A percentile compares a stretch with the other conserved stretches of the same genome.
Conservation (phyloP, 2,888 invertebrate genomes). For the Stenurella melanura region DNA sequence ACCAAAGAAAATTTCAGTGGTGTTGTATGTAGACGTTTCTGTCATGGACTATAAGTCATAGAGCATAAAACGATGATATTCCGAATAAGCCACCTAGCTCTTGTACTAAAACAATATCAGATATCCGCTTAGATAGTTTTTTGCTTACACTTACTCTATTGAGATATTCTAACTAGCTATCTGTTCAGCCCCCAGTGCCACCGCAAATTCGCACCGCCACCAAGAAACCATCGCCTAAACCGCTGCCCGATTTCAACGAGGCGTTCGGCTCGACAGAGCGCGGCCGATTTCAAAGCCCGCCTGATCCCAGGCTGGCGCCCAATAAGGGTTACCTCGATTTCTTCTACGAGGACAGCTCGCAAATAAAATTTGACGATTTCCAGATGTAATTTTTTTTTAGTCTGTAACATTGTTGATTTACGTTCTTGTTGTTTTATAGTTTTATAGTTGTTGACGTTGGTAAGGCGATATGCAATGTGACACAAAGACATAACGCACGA, state of each 20-base stretch:
- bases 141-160: neutral
- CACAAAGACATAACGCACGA: neutral
- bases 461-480: constrained; percentile 9
- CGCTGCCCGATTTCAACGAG: constrained; percentile 88
- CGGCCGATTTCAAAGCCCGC: constrained; percentile 81
- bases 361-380: constrained; percentile 68
- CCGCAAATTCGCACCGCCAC: constrained; percentile 46
- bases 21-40: too few species aligned
- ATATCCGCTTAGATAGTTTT: neutral
- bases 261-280: constrained; percentile 91
- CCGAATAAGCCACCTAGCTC: too few species aligned
- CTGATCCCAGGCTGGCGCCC: constrained; percentile 66
- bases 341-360: constrained; percentile 61
- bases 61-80: too few species aligned
- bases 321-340: constrained; percentile 69
- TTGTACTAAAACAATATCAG: neutral
- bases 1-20: too few species aligned
- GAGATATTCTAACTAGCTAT: constrained; percentile 9
- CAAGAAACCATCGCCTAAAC: constrained; percentile 68
- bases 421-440: constrained; percentile 5
- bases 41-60: too few species aligned
- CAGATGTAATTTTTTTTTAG: constrained; percentile 51
- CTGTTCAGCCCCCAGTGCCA: constrained; percentile 47
- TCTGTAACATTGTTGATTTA: neutral
- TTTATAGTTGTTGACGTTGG: constrained; percentile 13